Percentiles rank a stretch among this genome's conserved stretches.
Evolutionary conservation across 2,797 vertebrate genomes (phyloP).

Genomic region (Cottoperca gobio): DNA sequence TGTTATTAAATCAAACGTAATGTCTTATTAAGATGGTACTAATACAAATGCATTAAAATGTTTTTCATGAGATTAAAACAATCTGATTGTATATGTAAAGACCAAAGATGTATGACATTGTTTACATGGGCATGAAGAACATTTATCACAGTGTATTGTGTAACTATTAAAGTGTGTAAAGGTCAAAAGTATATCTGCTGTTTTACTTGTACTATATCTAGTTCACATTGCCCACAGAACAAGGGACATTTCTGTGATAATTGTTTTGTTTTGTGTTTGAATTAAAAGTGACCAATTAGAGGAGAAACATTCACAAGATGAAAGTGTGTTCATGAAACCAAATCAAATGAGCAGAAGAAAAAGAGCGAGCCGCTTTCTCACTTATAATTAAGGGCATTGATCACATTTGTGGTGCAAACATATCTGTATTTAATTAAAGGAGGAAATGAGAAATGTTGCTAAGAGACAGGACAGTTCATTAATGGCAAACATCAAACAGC

Average conservation of each 20-base stretch:
- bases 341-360: conserved; percentile 12
- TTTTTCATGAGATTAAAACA: not conserved
- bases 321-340: conserved; percentile 10
- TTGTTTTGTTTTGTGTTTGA: conserved; percentile 8
- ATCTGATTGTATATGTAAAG: not conserved
- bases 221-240: not conserved
- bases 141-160: not conserved
- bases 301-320: conserved; percentile 18
- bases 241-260: not conserved
- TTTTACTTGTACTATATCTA: not conserved
- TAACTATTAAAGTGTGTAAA: not conserved
- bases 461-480: conserved; percentile 37
- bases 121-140: not conserved
- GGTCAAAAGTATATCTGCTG: not conserved
- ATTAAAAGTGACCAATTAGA: conserved; percentile 11
- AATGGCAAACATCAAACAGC: conserved; percentile 21
- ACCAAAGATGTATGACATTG: not conserved
- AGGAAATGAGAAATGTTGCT: conserved; percentile 34
- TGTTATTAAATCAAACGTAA: not conserved
- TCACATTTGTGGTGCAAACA: conserved; percentile 32
- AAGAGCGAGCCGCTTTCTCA: conserved; percentile 5
- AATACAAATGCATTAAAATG: not conserved
- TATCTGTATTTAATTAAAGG: conserved; percentile 35
- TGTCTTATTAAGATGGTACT: not conserved
- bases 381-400: conserved; percentile 49